Conservation (phyloP, 2,888 invertebrate species). For the Phortica okadai region DNA sequence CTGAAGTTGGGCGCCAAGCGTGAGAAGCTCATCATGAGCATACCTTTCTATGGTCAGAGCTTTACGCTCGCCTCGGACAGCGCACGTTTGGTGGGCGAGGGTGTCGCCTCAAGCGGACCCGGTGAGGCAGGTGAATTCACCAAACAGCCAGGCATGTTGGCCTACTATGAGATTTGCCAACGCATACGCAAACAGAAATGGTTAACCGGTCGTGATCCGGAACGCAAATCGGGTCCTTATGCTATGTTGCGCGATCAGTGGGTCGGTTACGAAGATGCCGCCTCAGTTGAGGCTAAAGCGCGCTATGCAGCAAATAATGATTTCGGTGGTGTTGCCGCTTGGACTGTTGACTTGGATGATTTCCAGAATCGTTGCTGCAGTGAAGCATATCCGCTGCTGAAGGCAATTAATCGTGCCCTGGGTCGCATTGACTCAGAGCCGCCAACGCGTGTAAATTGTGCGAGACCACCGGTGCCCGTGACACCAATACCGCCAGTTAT, state of each 20-base stretch:
- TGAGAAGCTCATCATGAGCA: conserved; percentile 86
- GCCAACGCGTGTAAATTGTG: conserved; percentile 80
- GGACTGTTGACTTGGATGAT: conserved; percentile 93
- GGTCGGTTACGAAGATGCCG: conserved; percentile 91
- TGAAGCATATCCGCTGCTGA: conserved; percentile 86
- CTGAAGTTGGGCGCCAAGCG: conserved; percentile 85
- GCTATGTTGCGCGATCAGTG: conserved; percentile 89
- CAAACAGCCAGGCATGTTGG: conserved; percentile 90
- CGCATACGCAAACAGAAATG: conserved; percentile 83
- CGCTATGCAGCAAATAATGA: conserved; percentile 84
- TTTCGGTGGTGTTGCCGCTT: conserved; percentile 89
- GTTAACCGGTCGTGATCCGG: conserved; percentile 81
- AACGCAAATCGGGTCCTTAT: conserved; percentile 82
- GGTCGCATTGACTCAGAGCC: conserved; percentile 80
- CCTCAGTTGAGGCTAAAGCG: conserved; percentile 86
- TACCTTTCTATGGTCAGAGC: conserved; percentile 93
- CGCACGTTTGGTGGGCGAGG: conserved; percentile 77
- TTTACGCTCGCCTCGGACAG: conserved; percentile 80
- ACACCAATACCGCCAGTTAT: conserved; percentile 87
- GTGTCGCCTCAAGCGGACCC: conserved; percentile 83
- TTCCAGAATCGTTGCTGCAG: conserved; percentile 89
- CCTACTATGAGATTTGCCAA: conserved; percentile 91
- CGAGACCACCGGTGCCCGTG: conserved; percentile 83
- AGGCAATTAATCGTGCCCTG: conserved; percentile 86
- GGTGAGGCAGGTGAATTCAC: conserved; percentile 89